These are phyloP conservation scores for Microcebus jonahi DNA, from an alignment of 2,113 vertebrate genomes.

Conservation along the genomic window DNA sequence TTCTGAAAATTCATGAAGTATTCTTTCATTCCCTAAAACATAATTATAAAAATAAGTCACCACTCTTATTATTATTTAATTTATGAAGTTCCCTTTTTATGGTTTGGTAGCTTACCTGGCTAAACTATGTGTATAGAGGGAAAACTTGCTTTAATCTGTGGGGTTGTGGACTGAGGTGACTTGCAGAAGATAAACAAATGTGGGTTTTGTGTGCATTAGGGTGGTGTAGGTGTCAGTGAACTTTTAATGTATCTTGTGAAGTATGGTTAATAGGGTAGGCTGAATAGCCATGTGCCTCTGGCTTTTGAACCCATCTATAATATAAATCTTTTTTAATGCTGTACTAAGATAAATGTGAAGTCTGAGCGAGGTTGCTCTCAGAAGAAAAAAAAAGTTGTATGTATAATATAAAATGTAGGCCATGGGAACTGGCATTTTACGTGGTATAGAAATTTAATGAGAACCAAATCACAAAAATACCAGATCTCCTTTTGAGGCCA, in stretches of 20 bases:
- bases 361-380: constrained; percentile 27
- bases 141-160: constrained; percentile 27
- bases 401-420: constrained; percentile 40
- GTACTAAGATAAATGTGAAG: constrained; percentile 68
- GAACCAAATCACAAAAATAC: constrained; percentile 64
- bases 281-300: constrained; percentile 59
- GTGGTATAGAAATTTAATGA: constrained; percentile 62
- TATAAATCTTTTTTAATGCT: constrained; percentile 52
- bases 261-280: background rate
- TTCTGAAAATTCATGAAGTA: constrained; percentile 43
- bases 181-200: constrained; percentile 16
- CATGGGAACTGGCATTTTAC: constrained; percentile 51
- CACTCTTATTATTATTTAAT: constrained; percentile 51
- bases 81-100: constrained; percentile 53
- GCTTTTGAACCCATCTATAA: constrained; percentile 59
- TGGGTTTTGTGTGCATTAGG: background rate
- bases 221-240: background rate
- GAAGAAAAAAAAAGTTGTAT: background rate
- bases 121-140: constrained; percentile 17
- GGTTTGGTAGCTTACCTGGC: background rate
- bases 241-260: background rate
- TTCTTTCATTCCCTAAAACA: background rate
- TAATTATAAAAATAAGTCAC: constrained; percentile 43
- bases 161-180: background rate
- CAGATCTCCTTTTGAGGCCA: constrained; percentile 64